Conservation (phyloP, 1,140 invertebrate species). For the Brachionus plicatilis region DNA sequence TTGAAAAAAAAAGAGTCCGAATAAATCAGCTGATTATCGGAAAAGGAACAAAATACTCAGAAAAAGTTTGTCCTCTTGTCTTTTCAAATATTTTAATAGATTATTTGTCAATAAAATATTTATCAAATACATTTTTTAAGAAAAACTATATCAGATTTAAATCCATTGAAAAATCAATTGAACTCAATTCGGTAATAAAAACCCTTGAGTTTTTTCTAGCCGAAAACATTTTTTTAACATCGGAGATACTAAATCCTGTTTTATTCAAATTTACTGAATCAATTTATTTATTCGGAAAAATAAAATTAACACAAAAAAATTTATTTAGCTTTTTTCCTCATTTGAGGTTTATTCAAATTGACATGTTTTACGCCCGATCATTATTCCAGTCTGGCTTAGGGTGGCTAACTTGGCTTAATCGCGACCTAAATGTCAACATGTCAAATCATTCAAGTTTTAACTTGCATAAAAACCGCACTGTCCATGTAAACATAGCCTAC, state of each 20-base stretch:
- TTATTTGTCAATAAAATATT: background rate
- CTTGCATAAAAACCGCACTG: background rate
- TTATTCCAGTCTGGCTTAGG: background rate
- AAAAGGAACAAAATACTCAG: background rate
- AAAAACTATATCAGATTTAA: background rate
- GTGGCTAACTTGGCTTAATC: background rate
- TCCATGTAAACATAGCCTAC: background rate
- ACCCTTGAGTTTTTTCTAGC: background rate
- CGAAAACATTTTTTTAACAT: background rate
- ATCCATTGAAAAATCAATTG: background rate
- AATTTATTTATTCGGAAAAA: background rate
- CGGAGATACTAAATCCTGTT: background rate
- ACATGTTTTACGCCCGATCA: background rate
- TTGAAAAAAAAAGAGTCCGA: background rate
- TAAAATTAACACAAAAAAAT: background rate
- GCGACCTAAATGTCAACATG: background rate
- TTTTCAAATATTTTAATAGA: background rate
- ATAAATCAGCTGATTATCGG: background rate
- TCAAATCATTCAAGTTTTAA: background rate
- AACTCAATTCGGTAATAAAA: background rate
- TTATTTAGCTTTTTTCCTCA: background rate
- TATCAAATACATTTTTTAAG: background rate
- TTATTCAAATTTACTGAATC: background rate
- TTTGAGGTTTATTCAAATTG: background rate
- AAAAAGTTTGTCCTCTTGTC: background rate